Conservation (phyloP, 2,888 invertebrate genomes). For the Arrhopalites spinosus region DNA sequence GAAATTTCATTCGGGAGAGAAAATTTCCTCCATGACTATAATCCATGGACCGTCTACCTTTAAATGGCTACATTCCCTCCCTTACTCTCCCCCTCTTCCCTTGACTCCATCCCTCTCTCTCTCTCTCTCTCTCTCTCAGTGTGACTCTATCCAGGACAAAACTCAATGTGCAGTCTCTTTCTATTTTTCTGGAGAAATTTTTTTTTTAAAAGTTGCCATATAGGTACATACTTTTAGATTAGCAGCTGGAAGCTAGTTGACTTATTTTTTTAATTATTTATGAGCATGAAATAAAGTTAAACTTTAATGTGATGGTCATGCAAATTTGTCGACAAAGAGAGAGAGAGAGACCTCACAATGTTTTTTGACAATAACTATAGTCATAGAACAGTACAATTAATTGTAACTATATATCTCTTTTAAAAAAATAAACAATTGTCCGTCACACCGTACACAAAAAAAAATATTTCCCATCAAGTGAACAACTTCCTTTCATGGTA, state of each 20-base stretch:
- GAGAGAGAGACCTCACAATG: background rate
- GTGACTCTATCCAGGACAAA: background rate
- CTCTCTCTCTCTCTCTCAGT: background rate
- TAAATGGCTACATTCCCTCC: conserved; percentile 7
- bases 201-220: too few relatives aligned
- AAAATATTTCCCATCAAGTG: too few relatives aligned
- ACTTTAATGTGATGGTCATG: background rate
- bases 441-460: too few relatives aligned
- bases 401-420: too few relatives aligned
- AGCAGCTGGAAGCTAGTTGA: conserved; percentile 17
- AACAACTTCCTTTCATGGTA: too few relatives aligned
- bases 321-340: background rate
- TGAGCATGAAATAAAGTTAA: background rate
- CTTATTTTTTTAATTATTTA: conserved; percentile 6
- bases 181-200: too few relatives aligned
- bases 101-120: background rate
- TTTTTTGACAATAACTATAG: too few relatives aligned
- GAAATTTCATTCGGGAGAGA: conserved; percentile 6
- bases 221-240: conserved; percentile 8
- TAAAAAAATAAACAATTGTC: too few relatives aligned
- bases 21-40: conserved; percentile 9
- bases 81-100: background rate
- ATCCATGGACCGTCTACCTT: conserved; percentile 1
- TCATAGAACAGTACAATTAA: too few relatives aligned
- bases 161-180: conserved; percentile 17